phyloP scores from a whole-genome alignment of 1,140 invertebrate genomes.

The Sycophaga agraensis region DNA sequence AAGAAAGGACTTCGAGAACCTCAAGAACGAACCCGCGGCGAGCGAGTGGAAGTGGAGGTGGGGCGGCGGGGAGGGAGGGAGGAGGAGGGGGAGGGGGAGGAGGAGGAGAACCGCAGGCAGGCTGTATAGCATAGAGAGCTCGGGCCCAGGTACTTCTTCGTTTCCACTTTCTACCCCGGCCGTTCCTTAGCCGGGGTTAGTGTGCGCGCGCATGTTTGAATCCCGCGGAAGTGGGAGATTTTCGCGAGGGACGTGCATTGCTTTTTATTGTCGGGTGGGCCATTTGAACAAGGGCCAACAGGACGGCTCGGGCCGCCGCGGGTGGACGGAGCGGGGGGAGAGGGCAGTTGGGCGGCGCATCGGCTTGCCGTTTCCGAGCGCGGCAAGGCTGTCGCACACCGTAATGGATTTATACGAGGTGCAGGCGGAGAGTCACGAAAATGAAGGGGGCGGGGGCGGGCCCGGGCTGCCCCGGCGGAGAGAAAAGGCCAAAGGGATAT shows the following conservation, averaged over 20 bases:
- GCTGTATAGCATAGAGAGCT: not conserved
- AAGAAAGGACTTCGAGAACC: constrained; percentile 13
- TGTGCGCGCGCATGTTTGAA: constrained; percentile 38
- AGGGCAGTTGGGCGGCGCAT: constrained; percentile 1
- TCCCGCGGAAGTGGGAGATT: constrained; percentile 41
- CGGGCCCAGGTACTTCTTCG: not conserved
- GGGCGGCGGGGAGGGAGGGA: not conserved
- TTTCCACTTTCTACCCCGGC: not conserved
- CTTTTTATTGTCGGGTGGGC: constrained; percentile 51
- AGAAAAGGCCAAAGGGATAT: not conserved
- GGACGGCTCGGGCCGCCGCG: constrained; percentile 8
- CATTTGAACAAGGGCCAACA: constrained; percentile 55
- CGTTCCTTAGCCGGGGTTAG: constrained; percentile 16
- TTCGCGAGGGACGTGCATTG: constrained; percentile 44
- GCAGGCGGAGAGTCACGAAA: constrained; percentile 8
- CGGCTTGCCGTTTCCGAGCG: not conserved
- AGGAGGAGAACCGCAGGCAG: not conserved
- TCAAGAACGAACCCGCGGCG: not conserved
- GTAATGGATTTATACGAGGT: constrained; percentile 44
- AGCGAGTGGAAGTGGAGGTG: too few relatives aligned
- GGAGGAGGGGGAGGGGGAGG: not conserved
- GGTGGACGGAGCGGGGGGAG: too few relatives aligned
- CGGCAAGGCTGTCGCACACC: not conserved
- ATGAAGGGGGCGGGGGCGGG: constrained; percentile 5
- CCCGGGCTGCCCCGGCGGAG: not conserved